Evolutionary conservation across 2,888 invertebrate species (phyloP).

Genomic region (Eristalis arbustorum): DNA sequence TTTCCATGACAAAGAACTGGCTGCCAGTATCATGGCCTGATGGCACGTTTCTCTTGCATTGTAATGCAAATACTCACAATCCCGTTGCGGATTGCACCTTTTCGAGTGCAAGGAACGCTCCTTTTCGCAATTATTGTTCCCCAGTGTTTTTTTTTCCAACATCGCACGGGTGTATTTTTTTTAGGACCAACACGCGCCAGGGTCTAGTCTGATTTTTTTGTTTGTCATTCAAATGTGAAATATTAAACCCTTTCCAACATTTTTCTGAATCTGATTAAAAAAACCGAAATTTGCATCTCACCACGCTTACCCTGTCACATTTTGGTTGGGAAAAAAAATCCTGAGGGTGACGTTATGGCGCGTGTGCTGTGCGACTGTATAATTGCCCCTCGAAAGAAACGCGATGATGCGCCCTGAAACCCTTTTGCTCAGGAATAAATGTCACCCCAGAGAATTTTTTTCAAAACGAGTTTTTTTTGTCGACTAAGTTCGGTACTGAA

Average conservation of each 20-base stretch:
- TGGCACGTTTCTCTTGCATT: conserved; percentile 46
- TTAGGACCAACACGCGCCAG: neutral
- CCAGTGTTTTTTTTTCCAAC: conserved; percentile 1
- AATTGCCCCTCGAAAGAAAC: neutral
- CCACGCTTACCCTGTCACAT: conserved; percentile 22
- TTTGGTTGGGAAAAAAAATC: conserved; percentile 27
- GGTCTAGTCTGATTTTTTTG: neutral
- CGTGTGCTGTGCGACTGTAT: conserved; percentile 37
- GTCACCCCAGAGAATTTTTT: neutral
- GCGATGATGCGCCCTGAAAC: neutral
- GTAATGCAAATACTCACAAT: conserved; percentile 53
- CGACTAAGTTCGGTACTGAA: neutral
- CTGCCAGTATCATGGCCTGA: conserved; percentile 43
- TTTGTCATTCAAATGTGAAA: conserved; percentile 36
- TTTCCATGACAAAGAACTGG: conserved; percentile 6
- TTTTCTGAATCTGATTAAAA: conserved; percentile 52
- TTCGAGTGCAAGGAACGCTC: conserved; percentile 15
- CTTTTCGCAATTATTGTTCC: conserved; percentile 23
- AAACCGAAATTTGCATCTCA: conserved; percentile 51
- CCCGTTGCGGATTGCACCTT: conserved; percentile 52
- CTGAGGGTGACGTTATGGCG: conserved; percentile 61
- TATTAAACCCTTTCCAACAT: conserved; percentile 20
- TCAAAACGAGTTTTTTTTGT: neutral
- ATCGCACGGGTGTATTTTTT: neutral
- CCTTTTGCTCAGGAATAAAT: neutral